These are phyloP conservation scores for Psittacula cyanocephala DNA, from an alignment of 2,113 vertebrate genomes.

Conservation along the genomic window DNA sequence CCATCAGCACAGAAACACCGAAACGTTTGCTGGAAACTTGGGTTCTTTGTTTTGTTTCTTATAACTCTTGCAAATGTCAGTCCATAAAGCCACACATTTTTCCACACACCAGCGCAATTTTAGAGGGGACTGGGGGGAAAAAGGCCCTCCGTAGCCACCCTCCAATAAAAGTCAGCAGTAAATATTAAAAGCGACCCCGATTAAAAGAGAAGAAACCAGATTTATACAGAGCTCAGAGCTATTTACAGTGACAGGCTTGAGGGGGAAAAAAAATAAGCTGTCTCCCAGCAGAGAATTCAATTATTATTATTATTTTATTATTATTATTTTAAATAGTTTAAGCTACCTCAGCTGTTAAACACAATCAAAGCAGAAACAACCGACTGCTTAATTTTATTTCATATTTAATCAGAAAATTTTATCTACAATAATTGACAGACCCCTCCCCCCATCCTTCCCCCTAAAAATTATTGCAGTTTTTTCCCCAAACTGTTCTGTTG, in stretches of 20 bases:
- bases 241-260: constrained; percentile 68
- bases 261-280: constrained; percentile 61
- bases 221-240: constrained; percentile 69
- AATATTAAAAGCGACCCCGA: not conserved
- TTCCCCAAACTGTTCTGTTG: constrained; percentile 60
- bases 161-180: not conserved
- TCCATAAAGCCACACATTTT: constrained; percentile 14
- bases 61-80: constrained; percentile 7
- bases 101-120: constrained; percentile 15
- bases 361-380: constrained; percentile 75
- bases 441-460: constrained; percentile 54
- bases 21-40: not conserved
- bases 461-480: constrained; percentile 74
- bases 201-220: constrained; percentile 60
- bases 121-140: not conserved
- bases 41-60: not conserved
- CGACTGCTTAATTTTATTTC: constrained; percentile 58
- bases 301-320: constrained; percentile 60
- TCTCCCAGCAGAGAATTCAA: constrained; percentile 66
- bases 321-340: constrained; percentile 77
- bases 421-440: constrained; percentile 71
- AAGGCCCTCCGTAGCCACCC: not conserved
- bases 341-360: constrained; percentile 75
- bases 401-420: constrained; percentile 70
- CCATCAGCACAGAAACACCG: not conserved